Evolutionary conservation across 2,113 vertebrate species (phyloP), one percentile per base, ranked within the genome.

Genomic region (Urocynchramus pylzowi): DNA sequence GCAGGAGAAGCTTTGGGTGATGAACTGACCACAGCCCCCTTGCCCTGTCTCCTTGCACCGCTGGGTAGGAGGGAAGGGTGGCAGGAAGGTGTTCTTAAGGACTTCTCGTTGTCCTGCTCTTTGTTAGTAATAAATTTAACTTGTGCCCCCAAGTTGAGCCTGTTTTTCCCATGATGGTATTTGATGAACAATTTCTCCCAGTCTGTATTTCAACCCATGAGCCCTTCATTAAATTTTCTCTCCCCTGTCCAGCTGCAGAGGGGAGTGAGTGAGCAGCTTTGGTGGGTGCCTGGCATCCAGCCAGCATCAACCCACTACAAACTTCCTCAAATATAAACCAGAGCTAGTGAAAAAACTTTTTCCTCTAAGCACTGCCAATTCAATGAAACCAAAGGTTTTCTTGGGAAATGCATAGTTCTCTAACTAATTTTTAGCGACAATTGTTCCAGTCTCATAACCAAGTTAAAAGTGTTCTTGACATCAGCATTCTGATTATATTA

Each of bases 1-100:
- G 16, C 0, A 1, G 21, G 37, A 52, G 50, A 56, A 75, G 20
- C 13, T 31, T 42, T 0, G 0, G 8, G 10, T 76, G 61, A 31
- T 16, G 26, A 76, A 31, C 11, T 76, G 73, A 60, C 26, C 17
- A 27, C 16, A 19, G 1, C 7, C 61, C 15, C 17, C 19, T 7
- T 53, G 30, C 19, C 39, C 19, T 28, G 8, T 33, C 45, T 87
- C 39, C 53, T 31, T 60, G 45, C 10, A 5, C 10, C 0, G 0
- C 45, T 23, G 37, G 39, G 18, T 28, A 39, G 45, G 27, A 69
- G 33, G 14, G 17, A 76, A 28, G 31, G 15, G 11, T 37, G 33
- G 27, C 6, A 4, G 18, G 63, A 52, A 52, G 8, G 22, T 5
- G 1, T 60, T 59, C 18, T 33, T 60, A 27, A 42, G 37, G 45